phyloP scores from a whole-genome alignment of 2,888 invertebrate genomes.

The Onchidella celtica region DNA sequence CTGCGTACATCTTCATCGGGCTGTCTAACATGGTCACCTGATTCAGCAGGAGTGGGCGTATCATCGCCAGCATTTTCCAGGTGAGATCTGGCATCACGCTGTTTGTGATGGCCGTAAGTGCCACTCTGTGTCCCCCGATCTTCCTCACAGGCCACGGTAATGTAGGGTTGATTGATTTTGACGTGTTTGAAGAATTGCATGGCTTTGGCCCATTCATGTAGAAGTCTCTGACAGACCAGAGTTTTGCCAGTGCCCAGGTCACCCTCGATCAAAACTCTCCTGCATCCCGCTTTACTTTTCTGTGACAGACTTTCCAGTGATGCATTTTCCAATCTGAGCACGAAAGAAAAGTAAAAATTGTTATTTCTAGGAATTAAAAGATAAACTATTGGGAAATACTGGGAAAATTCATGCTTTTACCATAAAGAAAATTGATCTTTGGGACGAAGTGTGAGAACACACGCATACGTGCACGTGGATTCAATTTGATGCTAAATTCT shows the following conservation, averaged over 20 bases:
- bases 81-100: background rate
- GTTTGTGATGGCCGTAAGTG: background rate
- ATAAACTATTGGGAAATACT: too few species aligned
- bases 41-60: background rate
- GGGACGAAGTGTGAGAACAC: too few species aligned
- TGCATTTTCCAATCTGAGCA: slow-evolving; percentile 53
- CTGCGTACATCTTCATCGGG: background rate
- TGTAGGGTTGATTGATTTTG: slow-evolving; percentile 36
- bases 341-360: too few species aligned
- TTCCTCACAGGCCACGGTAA: slow-evolving; percentile 28
- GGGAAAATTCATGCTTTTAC: too few species aligned
- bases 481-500: too few species aligned
- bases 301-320: slow-evolving; percentile 54
- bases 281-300: slow-evolving; percentile 50
- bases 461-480: too few species aligned
- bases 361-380: too few species aligned
- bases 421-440: too few species aligned
- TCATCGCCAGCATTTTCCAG: background rate
- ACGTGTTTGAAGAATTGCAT: slow-evolving; percentile 48
- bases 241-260: slow-evolving; percentile 59
- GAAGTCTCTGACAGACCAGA: slow-evolving; percentile 54
- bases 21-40: background rate
- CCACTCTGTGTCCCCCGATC: background rate
- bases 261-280: slow-evolving; percentile 55
- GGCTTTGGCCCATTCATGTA: slow-evolving; percentile 57